Percentiles rank a stretch among this genome's conserved stretches.
These are phyloP conservation scores for Apamea sordens DNA, from an alignment of 2,888 invertebrate genomes.

Conservation along the genomic window DNA sequence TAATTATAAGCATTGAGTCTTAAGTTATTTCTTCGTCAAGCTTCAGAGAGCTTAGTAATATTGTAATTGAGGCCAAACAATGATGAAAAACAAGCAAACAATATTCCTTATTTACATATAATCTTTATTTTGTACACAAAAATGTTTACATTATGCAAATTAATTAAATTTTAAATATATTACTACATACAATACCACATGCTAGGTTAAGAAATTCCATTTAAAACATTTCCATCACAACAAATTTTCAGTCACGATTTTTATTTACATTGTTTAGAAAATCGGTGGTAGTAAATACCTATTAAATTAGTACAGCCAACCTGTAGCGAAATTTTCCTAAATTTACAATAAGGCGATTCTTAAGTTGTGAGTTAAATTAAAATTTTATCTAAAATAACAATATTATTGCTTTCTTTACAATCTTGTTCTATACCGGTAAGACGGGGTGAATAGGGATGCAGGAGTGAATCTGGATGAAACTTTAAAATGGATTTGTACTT, in stretches of 20 bases:
- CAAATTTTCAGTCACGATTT: slow-evolving; percentile 44
- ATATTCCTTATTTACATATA: slow-evolving; percentile 10
- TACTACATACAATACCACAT: slow-evolving; percentile 27
- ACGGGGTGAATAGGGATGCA: no score
- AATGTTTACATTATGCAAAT: slow-evolving; percentile 41
- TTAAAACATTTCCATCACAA: slow-evolving; percentile 36
- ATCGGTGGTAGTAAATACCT: slow-evolving; percentile 1
- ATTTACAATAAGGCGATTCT: slow-evolving; percentile 33
- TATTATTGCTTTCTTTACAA: slow-evolving; percentile 43
- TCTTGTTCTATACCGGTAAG: not conserved
- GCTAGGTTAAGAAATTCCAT: not conserved
- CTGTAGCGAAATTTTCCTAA: slow-evolving; percentile 58
- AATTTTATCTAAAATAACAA: slow-evolving; percentile 35
- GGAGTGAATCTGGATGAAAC: no score
- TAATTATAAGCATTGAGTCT: not conserved
- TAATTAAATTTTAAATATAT: slow-evolving; percentile 49
- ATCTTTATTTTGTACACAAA: slow-evolving; percentile 53
- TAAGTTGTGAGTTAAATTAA: slow-evolving; percentile 38
- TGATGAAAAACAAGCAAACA: not conserved
- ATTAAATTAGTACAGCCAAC: slow-evolving; percentile 58
- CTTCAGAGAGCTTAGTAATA: not conserved
- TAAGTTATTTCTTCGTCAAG: not conserved
- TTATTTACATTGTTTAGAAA: slow-evolving; percentile 27
- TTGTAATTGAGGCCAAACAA: not conserved
- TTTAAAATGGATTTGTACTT: no score